Evolutionary conservation across 2,797 vertebrate genomes (phyloP).

Genomic region (Parauchenoglanis ngamensis): DNA sequence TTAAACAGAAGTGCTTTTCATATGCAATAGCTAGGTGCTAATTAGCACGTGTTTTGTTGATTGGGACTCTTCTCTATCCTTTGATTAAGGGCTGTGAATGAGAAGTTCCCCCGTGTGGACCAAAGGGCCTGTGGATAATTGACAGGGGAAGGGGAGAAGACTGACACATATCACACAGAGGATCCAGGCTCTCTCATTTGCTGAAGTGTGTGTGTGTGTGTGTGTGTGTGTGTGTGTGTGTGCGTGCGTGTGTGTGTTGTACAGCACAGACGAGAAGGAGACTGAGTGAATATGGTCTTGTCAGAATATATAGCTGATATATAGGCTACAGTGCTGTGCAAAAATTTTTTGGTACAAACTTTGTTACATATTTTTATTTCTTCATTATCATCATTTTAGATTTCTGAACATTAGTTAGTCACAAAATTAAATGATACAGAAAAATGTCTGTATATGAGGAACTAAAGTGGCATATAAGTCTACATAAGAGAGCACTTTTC

Average conservation of each 20-base stretch:
- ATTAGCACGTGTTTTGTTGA: conserved; percentile 83
- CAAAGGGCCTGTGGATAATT: conserved; percentile 69
- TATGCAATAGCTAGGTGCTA: conserved; percentile 77
- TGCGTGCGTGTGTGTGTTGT: conserved; percentile 52
- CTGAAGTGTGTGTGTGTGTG: conserved; percentile 63
- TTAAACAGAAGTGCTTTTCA: conserved; percentile 73
- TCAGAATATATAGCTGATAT: too few relatives aligned
- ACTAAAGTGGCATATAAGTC: too few relatives aligned
- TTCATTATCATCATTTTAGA: too few relatives aligned
- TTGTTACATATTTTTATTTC: too few relatives aligned
- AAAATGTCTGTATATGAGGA: too few relatives aligned
- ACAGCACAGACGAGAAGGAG: too few relatives aligned
- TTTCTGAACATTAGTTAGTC: too few relatives aligned
- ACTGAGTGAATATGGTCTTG: too few relatives aligned
- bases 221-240: conserved; percentile 23
- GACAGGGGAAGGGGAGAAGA: conserved; percentile 75
- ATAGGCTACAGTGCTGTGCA: too few relatives aligned
- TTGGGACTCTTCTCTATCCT: conserved; percentile 70
- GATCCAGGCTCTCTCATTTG: conserved; percentile 67
- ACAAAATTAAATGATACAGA: too few relatives aligned
- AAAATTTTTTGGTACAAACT: too few relatives aligned
- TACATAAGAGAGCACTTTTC: too few relatives aligned
- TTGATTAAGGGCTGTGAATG: conserved; percentile 78
- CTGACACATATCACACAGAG: conserved; percentile 76
- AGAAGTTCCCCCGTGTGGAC: conserved; percentile 71